Conservation (phyloP, 1,140 invertebrate species). For the Drosophila nikananu region DNA sequence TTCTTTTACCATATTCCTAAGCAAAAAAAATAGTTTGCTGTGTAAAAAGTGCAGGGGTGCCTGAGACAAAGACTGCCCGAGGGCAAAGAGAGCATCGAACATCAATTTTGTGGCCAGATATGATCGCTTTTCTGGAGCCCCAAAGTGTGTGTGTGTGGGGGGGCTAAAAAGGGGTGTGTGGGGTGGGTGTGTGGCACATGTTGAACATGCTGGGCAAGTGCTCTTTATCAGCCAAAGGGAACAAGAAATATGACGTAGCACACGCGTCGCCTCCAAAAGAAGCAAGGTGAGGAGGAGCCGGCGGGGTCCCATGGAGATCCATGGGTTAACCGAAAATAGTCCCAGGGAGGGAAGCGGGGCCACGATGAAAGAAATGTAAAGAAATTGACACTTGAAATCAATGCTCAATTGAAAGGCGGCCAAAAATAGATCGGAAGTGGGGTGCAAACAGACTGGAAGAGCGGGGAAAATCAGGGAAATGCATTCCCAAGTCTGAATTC, state of each 20-base stretch:
- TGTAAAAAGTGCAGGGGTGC: neutral
- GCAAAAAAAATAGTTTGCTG: neutral
- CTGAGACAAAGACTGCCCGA: conserved; percentile 5
- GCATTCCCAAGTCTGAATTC: neutral
- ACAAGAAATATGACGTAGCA: conserved; percentile 62
- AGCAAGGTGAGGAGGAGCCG: neutral
- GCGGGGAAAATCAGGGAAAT: neutral
- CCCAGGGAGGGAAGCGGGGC: neutral
- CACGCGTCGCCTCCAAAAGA: conserved; percentile 25
- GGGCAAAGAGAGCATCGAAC: conserved; percentile 40
- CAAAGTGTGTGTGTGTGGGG: too few species aligned
- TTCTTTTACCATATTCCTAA: too few species aligned
- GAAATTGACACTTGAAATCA: conserved; percentile 64
- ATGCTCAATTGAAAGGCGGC: conserved; percentile 41
- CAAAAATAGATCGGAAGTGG: conserved; percentile 20
- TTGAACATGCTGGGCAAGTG: conserved; percentile 40
- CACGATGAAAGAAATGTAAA: conserved; percentile 20
- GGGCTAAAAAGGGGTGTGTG: neutral
- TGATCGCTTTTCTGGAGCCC: conserved; percentile 14
- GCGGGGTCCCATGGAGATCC: neutral
- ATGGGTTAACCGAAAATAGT: conserved; percentile 13
- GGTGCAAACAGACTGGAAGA: neutral
- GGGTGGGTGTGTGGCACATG: conserved; percentile 24
- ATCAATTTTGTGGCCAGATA: conserved; percentile 44
- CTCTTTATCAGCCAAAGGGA: conserved; percentile 51